phyloP scores from a whole-genome alignment of 2,888 invertebrate genomes.

The Scrobipalpa atriplicella region DNA sequence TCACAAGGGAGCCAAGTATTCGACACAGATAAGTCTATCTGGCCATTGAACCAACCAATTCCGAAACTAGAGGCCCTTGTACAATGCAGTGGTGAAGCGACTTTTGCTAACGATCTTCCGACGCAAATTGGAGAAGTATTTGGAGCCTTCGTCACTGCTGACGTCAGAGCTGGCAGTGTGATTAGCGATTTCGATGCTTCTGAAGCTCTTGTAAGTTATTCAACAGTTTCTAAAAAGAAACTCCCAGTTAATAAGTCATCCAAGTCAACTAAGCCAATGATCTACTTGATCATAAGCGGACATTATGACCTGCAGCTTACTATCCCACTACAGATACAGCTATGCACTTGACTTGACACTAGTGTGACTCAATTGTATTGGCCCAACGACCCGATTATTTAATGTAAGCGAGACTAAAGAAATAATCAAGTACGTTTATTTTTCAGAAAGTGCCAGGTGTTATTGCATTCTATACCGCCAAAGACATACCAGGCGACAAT shows the following conservation, averaged over 20 bases:
- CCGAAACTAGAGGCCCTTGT: slow-evolving; percentile 78
- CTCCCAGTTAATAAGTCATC: too few relatives aligned
- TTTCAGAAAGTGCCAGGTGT: slow-evolving; percentile 82
- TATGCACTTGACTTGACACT: too few relatives aligned
- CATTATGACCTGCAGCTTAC: too few relatives aligned
- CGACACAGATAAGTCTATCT: slow-evolving; percentile 81
- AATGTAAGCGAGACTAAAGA: not conserved
- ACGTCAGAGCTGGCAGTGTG: slow-evolving; percentile 40
- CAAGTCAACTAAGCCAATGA: too few relatives aligned
- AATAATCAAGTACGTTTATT: not conserved
- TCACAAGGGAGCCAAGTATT: slow-evolving; percentile 84
- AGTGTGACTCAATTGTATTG: too few relatives aligned
- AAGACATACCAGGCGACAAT: slow-evolving; percentile 84
- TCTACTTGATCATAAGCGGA: too few relatives aligned
- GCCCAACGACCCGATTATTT: too few relatives aligned
- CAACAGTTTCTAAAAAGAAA: too few relatives aligned
- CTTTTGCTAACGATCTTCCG: slow-evolving; percentile 83
- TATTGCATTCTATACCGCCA: slow-evolving; percentile 80
- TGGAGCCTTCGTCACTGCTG: slow-evolving; percentile 84
- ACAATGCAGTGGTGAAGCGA: slow-evolving; percentile 81
- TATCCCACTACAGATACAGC: too few relatives aligned
- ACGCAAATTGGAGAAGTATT: slow-evolving; percentile 74
- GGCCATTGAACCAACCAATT: slow-evolving; percentile 85
- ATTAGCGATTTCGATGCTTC: slow-evolving; percentile 76
- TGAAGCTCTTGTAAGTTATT: slow-evolving; percentile 56